These are phyloP conservation scores for Acanthoscelides obtectus DNA, from an alignment of 2,888 invertebrate genomes.

Conservation along the genomic window DNA sequence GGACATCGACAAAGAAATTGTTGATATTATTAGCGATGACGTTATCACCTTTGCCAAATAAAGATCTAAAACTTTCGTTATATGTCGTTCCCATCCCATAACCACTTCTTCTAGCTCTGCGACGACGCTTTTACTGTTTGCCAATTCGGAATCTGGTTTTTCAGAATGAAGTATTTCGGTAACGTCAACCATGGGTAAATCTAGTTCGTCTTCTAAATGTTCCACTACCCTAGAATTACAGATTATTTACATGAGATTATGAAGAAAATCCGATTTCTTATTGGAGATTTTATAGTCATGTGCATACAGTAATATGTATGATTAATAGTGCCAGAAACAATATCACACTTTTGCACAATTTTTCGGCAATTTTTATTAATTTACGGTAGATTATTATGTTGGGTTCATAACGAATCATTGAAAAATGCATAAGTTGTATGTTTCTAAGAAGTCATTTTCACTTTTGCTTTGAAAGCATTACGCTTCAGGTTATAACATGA, in stretches of 20 bases:
- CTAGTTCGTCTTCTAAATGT: conserved; percentile 71
- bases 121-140: conserved; percentile 51
- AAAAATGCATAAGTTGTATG: no score
- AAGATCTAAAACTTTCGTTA: conserved; percentile 54
- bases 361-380: no score
- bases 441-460: no score
- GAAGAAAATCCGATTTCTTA: neutral
- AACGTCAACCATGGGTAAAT: conserved; percentile 60
- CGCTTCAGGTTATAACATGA: no score
- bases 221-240: conserved; percentile 59
- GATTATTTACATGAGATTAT: neutral
- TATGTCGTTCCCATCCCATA: conserved; percentile 62
- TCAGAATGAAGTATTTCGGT: conserved; percentile 45
- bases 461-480: no score
- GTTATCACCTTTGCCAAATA: conserved; percentile 51
- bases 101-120: conserved; percentile 59
- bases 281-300: neutral
- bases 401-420: no score
- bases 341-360: no score
- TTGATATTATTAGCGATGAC: no score
- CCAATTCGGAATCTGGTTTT: conserved; percentile 34
- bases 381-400: no score
- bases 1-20: no score
- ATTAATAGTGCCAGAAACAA: no score
- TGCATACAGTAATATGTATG: neutral